Evolutionary conservation across 2,797 vertebrate species (phyloP), one percentile per base, ranked within the genome.

Genomic region (Yasuhikotakia modesta): DNA sequence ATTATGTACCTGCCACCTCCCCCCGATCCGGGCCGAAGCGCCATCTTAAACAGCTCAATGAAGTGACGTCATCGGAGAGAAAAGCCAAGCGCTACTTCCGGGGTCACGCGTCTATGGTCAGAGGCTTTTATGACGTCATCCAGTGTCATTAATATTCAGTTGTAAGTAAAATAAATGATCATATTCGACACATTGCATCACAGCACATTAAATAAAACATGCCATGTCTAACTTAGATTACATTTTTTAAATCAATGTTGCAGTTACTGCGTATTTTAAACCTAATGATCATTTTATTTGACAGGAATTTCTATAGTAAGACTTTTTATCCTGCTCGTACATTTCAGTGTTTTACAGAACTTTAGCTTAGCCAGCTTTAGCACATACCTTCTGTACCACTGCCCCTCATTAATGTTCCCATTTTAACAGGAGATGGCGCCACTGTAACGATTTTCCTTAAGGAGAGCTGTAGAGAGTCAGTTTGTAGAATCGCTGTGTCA

Each of bases 11-110:
- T 92, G 87, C 94, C 88, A 81, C 92, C 93, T 90, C 94, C 93
- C 45, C 95, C 94, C 52, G 94, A 87, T 90, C 95, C 95, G 74
- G 96, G 95, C 91, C 95, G 95, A 88, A 95, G 91, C 94, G 95
- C 95, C 94, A 96, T 96, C 93, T 96, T 95, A 89, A 87, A 87
- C 87, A 80, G 88, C 87, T 92, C 89, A 82, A 75, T 70, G 53
- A 55, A 77, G 66, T 90, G 90, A 89, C 84, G 89, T 94, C 91
- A 90, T 73, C 35, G 2, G 27, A 39, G 68, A 87, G 70, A 71
- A 21, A 16, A 65, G 13, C 32, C 12, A 8, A 46, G 35, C 87
- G 85, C 79, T 70, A 86, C 90, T 93, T 92, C 91, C 91, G 91
- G 79, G 83, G 81, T 89, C 83, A 72, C 53, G 70, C 86, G 80